A percentile compares a stretch with the other conserved stretches of the same genome.
Evolutionary conservation across 2,888 invertebrate genomes (phyloP).

Genomic region (Magallana nippona): DNA sequence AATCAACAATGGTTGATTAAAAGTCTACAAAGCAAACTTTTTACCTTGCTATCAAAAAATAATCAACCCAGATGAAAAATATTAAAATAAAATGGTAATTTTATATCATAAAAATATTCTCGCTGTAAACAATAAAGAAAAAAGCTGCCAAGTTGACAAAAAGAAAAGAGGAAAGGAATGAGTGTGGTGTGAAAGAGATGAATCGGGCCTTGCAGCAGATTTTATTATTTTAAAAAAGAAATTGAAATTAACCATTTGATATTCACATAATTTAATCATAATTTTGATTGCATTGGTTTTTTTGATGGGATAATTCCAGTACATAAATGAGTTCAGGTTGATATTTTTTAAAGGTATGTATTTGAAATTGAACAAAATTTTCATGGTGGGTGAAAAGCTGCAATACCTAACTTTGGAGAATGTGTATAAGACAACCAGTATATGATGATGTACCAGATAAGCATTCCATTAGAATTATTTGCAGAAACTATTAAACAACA

Average conservation of each 20-base stretch:
- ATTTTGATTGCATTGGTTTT: neutral
- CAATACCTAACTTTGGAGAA: too few relatives aligned
- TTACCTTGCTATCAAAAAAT: conserved; percentile 12
- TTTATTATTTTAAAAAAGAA: neutral
- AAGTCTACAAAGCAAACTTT: neutral
- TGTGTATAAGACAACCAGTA: too few relatives aligned
- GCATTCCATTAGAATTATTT: too few relatives aligned
- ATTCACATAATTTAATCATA: neutral
- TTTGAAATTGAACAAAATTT: neutral
- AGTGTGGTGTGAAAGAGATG: neutral
- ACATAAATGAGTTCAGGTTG: neutral
- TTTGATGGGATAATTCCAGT: neutral
- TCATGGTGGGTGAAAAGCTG: too few relatives aligned
- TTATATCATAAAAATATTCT: conserved; percentile 19
- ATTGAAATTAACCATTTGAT: neutral
- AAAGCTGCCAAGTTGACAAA: neutral
- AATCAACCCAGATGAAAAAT: conserved; percentile 31
- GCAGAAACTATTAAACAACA: too few relatives aligned
- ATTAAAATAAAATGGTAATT: conserved; percentile 33
- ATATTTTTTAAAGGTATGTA: neutral
- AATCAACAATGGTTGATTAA: conserved; percentile 30
- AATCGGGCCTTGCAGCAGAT: neutral
- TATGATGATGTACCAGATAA: too few relatives aligned
- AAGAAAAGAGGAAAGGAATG: neutral
- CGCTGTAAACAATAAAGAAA: neutral